Evolutionary conservation across 1,140 invertebrate genomes (phyloP).

Genomic region (Campoletis sonorensis): DNA sequence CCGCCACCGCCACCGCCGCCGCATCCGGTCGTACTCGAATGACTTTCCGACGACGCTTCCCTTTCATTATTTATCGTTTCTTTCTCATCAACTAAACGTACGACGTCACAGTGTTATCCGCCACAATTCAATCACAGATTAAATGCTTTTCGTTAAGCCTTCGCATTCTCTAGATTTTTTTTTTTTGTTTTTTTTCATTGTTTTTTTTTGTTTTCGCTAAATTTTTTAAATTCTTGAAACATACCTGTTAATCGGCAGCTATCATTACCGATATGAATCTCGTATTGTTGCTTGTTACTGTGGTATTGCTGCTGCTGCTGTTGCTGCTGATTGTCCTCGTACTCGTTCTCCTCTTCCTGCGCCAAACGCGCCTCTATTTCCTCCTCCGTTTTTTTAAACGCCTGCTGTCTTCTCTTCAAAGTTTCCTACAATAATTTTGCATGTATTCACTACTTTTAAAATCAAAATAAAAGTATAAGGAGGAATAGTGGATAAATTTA

Average conservation of each 20-base stretch:
- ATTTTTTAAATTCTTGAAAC: slow-evolving; percentile 58
- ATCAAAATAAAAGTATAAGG: too few species aligned
- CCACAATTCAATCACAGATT: slow-evolving; percentile 40
- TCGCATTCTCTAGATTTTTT: slow-evolving; percentile 23
- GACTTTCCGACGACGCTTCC: slow-evolving; percentile 72
- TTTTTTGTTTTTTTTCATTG: slow-evolving; percentile 14
- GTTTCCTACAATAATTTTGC: slow-evolving; percentile 64
- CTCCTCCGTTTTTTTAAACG: slow-evolving; percentile 77
- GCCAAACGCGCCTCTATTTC: slow-evolving; percentile 76
- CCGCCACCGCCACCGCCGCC: too few species aligned
- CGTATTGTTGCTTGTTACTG: slow-evolving; percentile 60
- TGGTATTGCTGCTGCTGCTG: slow-evolving; percentile 38
- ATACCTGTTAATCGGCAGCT: slow-evolving; percentile 72
- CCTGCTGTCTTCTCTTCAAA: slow-evolving; percentile 73
- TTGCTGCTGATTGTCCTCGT: slow-evolving; percentile 51
- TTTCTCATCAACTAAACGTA: slow-evolving; percentile 75
- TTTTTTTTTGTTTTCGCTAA: slow-evolving; percentile 29
- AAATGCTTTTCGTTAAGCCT: slow-evolving; percentile 11
- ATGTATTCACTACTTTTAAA: not conserved
- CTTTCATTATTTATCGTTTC: slow-evolving; percentile 75
- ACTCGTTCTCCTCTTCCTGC: slow-evolving; percentile 73
- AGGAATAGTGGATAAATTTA: not conserved
- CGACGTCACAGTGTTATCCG: slow-evolving; percentile 62
- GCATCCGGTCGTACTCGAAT: slow-evolving; percentile 64
- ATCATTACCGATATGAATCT: slow-evolving; percentile 75